phyloP scores from a whole-genome alignment of 2,797 vertebrate species.

The Brachymystax lenok region DNA sequence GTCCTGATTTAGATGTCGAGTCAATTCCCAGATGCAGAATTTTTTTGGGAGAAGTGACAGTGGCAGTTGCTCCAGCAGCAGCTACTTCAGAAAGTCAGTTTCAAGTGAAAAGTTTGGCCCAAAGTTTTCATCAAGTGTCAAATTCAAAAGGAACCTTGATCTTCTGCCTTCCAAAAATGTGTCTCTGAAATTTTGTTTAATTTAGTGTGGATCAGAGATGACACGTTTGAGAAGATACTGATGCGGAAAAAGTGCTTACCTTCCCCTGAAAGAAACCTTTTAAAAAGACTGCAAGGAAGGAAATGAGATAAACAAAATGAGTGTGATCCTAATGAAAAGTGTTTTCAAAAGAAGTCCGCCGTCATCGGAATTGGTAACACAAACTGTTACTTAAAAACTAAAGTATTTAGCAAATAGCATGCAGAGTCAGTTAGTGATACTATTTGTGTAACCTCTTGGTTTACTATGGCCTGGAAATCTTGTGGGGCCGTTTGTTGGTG shows the following conservation, averaged over 20 bases:
- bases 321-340: background rate
- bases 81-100: background rate
- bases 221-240: background rate
- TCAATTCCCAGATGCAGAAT: slow-evolving; percentile 1
- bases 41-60: background rate
- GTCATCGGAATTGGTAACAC: background rate
- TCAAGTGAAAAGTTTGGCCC: slow-evolving; percentile 14
- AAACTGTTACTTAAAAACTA: background rate
- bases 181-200: background rate
- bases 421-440: background rate
- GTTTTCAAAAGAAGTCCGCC: background rate
- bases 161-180: slow-evolving; percentile 6
- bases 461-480: background rate
- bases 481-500: background rate
- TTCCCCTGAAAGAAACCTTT: background rate
- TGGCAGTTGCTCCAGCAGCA: slow-evolving; percentile 1
- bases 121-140: background rate
- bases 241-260: background rate
- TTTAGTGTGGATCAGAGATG: slow-evolving; percentile 6
- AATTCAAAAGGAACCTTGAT: background rate
- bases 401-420: background rate
- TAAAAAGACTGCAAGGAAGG: background rate
- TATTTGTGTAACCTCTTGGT: background rate
- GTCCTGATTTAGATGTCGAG: slow-evolving; percentile 8
- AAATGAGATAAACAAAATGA: background rate